Evolutionary conservation across 2,888 invertebrate species (phyloP).

Genomic region (Lymantria dispar): DNA sequence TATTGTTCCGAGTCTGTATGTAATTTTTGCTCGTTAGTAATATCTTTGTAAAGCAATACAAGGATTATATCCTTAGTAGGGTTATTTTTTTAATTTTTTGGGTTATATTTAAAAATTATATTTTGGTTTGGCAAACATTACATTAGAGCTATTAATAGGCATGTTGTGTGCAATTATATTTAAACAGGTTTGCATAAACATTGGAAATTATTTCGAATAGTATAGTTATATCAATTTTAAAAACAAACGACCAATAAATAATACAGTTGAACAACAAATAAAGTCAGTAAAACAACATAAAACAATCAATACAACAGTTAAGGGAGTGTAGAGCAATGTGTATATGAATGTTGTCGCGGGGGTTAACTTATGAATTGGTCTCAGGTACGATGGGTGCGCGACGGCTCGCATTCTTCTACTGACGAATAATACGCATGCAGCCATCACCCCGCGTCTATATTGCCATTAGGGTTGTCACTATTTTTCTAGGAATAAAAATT

Average conservation of each 20-base stretch:
- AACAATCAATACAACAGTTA: slow-evolving; percentile 15
- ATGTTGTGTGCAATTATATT: too few relatives aligned
- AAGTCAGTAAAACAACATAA: slow-evolving; percentile 7
- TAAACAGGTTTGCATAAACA: too few relatives aligned
- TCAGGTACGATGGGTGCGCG: slow-evolving; percentile 34
- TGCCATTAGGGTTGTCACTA: slow-evolving; percentile 4
- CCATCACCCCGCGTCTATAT: slow-evolving; percentile 12
- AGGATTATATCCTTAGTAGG: too few relatives aligned
- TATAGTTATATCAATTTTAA: neutral
- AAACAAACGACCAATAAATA: slow-evolving; percentile 1
- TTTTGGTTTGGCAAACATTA: too few relatives aligned
- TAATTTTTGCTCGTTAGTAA: too few relatives aligned
- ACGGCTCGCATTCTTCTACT: slow-evolving; percentile 23
- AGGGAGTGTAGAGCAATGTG: slow-evolving; percentile 20
- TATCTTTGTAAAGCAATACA: too few relatives aligned
- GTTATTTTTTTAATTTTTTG: too few relatives aligned
- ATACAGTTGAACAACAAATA: slow-evolving; percentile 7
- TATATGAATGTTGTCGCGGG: slow-evolving; percentile 10
- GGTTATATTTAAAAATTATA: too few relatives aligned
- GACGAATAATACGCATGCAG: slow-evolving; percentile 22
- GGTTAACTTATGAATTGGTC: slow-evolving; percentile 36
- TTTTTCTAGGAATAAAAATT: neutral
- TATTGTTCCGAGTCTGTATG: too few relatives aligned
- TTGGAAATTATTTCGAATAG: too few relatives aligned
- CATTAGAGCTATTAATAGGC: too few relatives aligned